These are phyloP conservation scores for Rhinopithecus roxellana DNA, from an alignment of 2,113 vertebrate species.

Conservation along the genomic window DNA sequence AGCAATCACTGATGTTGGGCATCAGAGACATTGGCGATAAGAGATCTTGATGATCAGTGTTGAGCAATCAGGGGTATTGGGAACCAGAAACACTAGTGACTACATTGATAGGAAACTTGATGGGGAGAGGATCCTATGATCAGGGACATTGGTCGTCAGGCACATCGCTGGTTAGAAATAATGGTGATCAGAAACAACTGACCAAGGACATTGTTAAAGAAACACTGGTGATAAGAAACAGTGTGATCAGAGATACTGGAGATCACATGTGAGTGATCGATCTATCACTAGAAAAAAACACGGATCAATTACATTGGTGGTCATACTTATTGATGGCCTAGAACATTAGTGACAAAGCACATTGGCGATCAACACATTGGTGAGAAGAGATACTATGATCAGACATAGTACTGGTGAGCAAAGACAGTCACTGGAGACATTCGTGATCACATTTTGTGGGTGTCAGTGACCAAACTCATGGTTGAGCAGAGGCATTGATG, in stretches of 20 bases:
- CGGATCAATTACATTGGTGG: not conserved
- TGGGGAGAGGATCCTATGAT: not conserved
- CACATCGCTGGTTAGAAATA: not conserved
- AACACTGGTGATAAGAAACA: not conserved
- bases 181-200: not conserved
- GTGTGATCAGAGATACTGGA: not conserved
- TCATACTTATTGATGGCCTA: not conserved
- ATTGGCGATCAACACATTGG: not conserved
- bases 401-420: not conserved
- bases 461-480: not conserved
- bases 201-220: not conserved
- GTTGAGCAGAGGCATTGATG: not conserved
- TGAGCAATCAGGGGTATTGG: not conserved
- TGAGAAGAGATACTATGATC: not conserved
- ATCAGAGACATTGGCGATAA: not conserved
- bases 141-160: not conserved
- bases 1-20: not conserved
- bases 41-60: not conserved
- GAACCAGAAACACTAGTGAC: not conserved
- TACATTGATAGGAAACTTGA: not conserved
- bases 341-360: not conserved
- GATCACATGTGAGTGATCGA: not conserved
- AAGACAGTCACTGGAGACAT: not conserved
- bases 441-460: not conserved
- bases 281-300: not conserved